These are phyloP conservation scores for Onychomys arenicola DNA, from an alignment of 2,797 vertebrate species.

Conservation along the genomic window DNA sequence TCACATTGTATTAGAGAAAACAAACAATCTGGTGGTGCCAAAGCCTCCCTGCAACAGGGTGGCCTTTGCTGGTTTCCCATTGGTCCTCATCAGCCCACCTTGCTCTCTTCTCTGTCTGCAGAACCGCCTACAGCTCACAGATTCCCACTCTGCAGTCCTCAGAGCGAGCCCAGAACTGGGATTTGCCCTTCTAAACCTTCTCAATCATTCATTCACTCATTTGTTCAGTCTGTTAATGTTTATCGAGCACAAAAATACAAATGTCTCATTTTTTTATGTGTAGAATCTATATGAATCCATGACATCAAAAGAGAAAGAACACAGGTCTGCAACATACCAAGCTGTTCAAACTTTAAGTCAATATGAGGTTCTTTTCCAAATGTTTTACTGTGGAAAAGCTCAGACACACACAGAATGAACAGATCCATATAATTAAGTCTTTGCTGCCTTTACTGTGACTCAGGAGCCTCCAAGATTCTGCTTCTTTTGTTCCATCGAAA, in stretches of 20 bases:
- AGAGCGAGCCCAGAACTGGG: background rate
- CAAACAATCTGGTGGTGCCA: constrained; percentile 62
- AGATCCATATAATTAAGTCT: background rate
- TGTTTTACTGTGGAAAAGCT: background rate
- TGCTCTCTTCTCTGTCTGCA: background rate
- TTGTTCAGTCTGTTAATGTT: background rate
- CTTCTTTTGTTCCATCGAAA: background rate
- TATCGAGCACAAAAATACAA: background rate
- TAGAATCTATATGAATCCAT: background rate
- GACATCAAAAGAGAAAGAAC: background rate
- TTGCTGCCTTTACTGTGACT: background rate
- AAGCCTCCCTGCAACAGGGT: constrained; percentile 8
- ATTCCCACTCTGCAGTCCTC: background rate
- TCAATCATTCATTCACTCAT: background rate
- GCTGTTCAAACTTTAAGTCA: background rate
- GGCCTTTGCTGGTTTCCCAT: background rate
- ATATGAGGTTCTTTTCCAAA: background rate
- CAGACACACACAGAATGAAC: background rate
- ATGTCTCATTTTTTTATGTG: background rate
- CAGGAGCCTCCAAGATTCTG: background rate
- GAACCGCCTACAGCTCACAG: background rate
- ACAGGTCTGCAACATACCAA: background rate
- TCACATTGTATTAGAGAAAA: constrained; percentile 80
- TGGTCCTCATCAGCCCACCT: background rate
- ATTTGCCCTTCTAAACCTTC: background rate